A percentile compares a stretch with the other conserved stretches of the same genome.
Conservation (phyloP, 2,797 vertebrate genomes). For the Crocidura indochinensis region DNA sequence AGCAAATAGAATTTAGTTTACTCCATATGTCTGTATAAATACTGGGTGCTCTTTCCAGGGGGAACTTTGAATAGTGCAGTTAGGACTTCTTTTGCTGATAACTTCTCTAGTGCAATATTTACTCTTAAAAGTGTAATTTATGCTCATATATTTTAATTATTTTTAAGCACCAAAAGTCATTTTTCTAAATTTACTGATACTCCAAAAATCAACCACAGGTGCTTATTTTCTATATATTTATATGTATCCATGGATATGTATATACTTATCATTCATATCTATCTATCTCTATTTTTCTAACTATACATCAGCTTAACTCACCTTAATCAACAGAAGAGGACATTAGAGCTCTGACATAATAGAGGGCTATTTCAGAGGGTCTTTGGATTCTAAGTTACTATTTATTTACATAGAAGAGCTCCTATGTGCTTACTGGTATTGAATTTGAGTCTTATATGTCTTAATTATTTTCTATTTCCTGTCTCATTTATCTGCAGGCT, state of each 20-base stretch:
- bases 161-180: neutral
- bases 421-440: neutral
- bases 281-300: neutral
- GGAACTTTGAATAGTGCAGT: neutral
- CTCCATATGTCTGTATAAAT: neutral
- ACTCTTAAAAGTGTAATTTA: neutral
- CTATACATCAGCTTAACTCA: neutral
- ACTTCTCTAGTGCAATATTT: neutral
- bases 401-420: neutral
- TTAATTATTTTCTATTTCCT: neutral
- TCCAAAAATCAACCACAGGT: neutral
- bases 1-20: neutral
- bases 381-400: neutral
- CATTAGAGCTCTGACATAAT: neutral
- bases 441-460: neutral
- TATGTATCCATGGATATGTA: no score
- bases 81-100: neutral
- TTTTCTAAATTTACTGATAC: neutral
- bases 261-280: no score
- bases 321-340: neutral
- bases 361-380: neutral
- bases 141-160: neutral
- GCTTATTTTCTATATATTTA: conserved; percentile 10
- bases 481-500: neutral
- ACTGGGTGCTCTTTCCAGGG: neutral